A percentile compares a stretch with the other conserved stretches of the same genome.
Evolutionary conservation across 2,888 invertebrate genomes (phyloP).

Genomic region (Chrysolina americana): DNA sequence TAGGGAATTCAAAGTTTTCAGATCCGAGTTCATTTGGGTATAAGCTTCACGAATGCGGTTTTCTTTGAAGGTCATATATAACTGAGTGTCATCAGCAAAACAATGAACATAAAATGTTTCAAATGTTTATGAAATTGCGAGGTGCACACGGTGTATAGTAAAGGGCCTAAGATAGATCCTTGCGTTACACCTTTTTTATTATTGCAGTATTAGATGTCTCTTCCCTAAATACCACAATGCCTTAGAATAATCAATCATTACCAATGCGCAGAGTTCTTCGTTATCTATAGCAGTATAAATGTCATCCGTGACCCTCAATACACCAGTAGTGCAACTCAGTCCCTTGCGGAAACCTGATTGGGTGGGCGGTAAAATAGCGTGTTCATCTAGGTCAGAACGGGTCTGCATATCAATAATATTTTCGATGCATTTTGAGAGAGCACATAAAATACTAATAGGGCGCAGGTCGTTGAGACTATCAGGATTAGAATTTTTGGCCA

Average conservation of each 20-base stretch:
- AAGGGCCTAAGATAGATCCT: neutral
- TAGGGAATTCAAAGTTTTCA: neutral
- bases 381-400: neutral
- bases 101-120: neutral
- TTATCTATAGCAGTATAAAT: conserved; percentile 1
- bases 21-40: neutral
- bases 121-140: conserved; percentile 10
- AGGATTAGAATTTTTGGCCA: neutral
- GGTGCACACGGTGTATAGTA: conserved; percentile 1
- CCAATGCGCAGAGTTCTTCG: neutral
- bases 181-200: neutral
- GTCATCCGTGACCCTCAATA: conserved; percentile 1
- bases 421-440: conserved; percentile 13
- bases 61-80: neutral
- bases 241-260: conserved; percentile 11
- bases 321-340: neutral
- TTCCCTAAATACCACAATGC: too few relatives aligned
- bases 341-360: neutral
- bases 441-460: conserved; percentile 1
- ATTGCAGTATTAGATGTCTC: neutral
- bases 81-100: conserved; percentile 5
- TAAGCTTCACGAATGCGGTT: neutral
- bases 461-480: conserved; percentile 1
- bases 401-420: conserved; percentile 3
- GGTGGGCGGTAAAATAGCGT: neutral